Conservation (phyloP, 2,888 invertebrate species). For the Synanthedon myopaeformis region DNA sequence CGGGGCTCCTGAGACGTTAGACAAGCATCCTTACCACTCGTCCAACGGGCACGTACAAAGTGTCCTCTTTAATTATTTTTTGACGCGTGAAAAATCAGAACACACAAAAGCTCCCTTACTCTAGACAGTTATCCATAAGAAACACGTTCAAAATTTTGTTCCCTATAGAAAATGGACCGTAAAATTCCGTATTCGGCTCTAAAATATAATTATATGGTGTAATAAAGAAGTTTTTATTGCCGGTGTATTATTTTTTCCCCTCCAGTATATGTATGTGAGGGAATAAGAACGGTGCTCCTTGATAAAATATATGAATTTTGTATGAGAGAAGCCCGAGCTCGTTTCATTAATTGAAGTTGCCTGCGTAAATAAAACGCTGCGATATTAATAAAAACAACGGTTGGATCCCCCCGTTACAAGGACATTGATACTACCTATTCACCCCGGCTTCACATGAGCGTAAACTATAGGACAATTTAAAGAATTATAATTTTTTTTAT, state of each 20-base stretch:
- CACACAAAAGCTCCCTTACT: not conserved
- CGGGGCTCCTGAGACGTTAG: too few relatives aligned
- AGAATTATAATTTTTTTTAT: too few relatives aligned
- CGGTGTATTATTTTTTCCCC: constrained; percentile 1
- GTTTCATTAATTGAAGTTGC: too few relatives aligned
- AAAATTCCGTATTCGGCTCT: constrained; percentile 7
- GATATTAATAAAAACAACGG: too few relatives aligned
- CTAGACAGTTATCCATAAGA: not conserved
- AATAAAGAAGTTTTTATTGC: constrained; percentile 8
- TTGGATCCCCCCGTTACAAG: too few relatives aligned
- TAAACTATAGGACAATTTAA: too few relatives aligned
- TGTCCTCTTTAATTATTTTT: not conserved
- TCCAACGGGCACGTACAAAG: too few relatives aligned
- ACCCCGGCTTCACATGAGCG: too few relatives aligned
- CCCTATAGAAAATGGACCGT: constrained; percentile 2
- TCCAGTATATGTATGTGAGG: not conserved
- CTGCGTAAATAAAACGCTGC: too few relatives aligned
- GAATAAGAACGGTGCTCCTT: not conserved
- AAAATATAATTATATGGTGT: constrained; percentile 11
- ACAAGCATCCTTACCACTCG: too few relatives aligned
- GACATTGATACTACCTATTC: too few relatives aligned
- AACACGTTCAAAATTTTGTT: not conserved
- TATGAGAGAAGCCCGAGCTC: constrained; percentile 1
- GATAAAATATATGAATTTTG: constrained; percentile 5
- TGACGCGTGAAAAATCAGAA: not conserved